Evolutionary conservation across 2,113 vertebrate species (phyloP).

Genomic region (Gavialis gangeticus): DNA sequence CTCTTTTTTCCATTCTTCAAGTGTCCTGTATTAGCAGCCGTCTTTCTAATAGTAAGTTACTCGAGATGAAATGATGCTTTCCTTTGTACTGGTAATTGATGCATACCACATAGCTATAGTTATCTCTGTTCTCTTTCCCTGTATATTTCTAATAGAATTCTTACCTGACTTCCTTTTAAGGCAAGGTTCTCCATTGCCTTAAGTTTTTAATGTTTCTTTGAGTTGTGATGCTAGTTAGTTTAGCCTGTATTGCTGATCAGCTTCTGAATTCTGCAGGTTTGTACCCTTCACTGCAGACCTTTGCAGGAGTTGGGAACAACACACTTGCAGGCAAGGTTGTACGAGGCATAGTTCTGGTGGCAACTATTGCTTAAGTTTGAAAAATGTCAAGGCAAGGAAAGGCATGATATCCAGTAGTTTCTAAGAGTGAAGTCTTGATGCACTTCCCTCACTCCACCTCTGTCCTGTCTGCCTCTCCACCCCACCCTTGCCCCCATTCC

Average conservation of each 20-base stretch:
- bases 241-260: background rate
- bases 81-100: background rate
- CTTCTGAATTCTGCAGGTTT: background rate
- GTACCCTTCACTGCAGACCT: background rate
- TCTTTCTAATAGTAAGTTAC: background rate
- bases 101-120: background rate
- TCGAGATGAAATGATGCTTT: background rate
- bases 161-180: rapidly evolving
- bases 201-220: background rate
- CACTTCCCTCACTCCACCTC: background rate
- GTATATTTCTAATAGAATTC: background rate
- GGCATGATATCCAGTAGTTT: background rate
- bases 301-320: background rate
- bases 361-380: too few species aligned
- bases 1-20: background rate
- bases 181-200: background rate
- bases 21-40: background rate
- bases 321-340: background rate
- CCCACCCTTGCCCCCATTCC: background rate
- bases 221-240: background rate
- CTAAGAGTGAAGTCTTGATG: background rate
- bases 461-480: background rate
- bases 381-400: background rate
- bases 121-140: background rate
- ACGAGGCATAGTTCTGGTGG: background rate